phyloP scores from a whole-genome alignment of 1,140 invertebrate genomes.

The Homalodisca vitripennis region DNA sequence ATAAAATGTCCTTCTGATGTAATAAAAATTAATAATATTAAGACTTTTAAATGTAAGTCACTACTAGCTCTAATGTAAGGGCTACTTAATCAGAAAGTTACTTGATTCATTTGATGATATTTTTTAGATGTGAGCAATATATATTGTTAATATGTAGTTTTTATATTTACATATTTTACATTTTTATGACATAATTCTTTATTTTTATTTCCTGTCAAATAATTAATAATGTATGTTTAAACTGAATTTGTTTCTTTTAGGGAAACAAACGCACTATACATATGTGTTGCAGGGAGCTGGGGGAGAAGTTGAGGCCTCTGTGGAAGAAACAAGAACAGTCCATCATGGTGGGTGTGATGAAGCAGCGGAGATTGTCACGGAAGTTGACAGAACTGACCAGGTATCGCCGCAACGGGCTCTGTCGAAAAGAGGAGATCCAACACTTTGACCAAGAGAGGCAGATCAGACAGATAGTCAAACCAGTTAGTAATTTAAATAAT shows the following conservation, averaged over 20 bases:
- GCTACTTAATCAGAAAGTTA: no score
- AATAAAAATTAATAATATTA: no score
- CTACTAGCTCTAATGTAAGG: no score
- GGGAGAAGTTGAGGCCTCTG: constrained; percentile 79
- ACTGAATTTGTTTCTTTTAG: not conserved
- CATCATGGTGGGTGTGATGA: constrained; percentile 67
- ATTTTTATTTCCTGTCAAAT: constrained; percentile 18
- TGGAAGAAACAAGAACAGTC: constrained; percentile 85
- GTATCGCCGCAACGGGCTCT: constrained; percentile 78
- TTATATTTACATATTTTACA: no score
- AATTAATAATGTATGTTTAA: not conserved
- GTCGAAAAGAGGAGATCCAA: constrained; percentile 74
- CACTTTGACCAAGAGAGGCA: constrained; percentile 69
- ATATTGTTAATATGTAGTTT: no score
- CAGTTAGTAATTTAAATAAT: constrained; percentile 5
- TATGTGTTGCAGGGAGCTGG: constrained; percentile 62
- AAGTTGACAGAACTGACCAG: constrained; percentile 78
- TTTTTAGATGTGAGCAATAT: no score
- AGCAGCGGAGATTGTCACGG: constrained; percentile 78
- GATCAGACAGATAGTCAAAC: constrained; percentile 14
- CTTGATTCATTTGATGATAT: no score
- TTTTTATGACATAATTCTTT: not conserved
- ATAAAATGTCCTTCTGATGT: no score
- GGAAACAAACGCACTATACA: not conserved
- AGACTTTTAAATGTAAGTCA: no score